Evolutionary conservation across 2,113 vertebrate genomes (phyloP).

Genomic region (Colius striatus): DNA sequence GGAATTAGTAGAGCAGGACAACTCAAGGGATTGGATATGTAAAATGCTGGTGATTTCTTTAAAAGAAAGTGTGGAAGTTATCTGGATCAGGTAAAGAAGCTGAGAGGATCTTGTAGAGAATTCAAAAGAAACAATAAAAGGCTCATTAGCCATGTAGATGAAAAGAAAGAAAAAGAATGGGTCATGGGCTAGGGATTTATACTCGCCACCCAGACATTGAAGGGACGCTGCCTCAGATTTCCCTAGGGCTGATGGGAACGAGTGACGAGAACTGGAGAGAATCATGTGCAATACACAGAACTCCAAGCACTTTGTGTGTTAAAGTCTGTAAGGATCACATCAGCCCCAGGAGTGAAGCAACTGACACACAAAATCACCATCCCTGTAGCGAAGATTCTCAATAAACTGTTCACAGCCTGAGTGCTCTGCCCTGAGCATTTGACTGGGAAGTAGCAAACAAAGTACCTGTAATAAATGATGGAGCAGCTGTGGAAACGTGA

Average conservation of each 20-base stretch:
- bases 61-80: not conserved
- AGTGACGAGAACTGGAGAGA: not conserved
- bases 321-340: not conserved
- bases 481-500: conserved; percentile 43
- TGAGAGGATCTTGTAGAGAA: not conserved
- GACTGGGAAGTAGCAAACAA: not conserved
- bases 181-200: not conserved
- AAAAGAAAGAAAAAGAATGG: not conserved
- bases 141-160: not conserved
- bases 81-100: not conserved
- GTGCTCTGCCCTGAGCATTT: conserved; percentile 21
- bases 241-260: not conserved
- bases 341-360: not conserved
- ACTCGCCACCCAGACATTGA: not conserved
- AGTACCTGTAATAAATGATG: not conserved
- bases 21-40: not conserved
- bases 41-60: not conserved
- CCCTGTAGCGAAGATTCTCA: not conserved
- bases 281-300: not conserved
- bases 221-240: not conserved
- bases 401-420: conserved; percentile 18
- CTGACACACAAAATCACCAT: not conserved
- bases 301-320: not conserved
- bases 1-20: not conserved
- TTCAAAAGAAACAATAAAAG: not conserved